phyloP scores from a whole-genome alignment of 2,888 invertebrate species.

The Brenthis ino region DNA sequence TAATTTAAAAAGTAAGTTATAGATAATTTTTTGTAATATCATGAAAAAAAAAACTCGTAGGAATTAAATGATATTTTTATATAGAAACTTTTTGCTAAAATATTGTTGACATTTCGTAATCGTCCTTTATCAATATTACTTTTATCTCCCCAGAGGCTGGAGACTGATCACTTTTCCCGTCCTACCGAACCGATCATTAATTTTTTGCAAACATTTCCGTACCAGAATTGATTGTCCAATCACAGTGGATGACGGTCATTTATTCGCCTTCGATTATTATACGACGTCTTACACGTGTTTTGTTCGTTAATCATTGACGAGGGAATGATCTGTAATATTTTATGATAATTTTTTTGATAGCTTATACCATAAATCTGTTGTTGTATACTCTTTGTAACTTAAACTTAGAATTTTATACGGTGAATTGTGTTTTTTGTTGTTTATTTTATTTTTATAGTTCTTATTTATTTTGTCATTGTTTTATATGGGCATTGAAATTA shows the following conservation, averaged over 20 bases:
- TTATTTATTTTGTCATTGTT: no score
- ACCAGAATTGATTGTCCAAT: slow-evolving; percentile 66
- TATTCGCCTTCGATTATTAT: slow-evolving; percentile 45
- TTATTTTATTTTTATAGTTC: no score
- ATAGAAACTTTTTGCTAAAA: slow-evolving; percentile 1
- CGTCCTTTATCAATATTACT: slow-evolving; percentile 54
- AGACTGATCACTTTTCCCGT: slow-evolving; percentile 58
- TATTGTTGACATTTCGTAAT: slow-evolving; percentile 21
- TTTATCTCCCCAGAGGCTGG: slow-evolving; percentile 47
- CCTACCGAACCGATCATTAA: slow-evolving; percentile 65
- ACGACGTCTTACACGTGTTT: slow-evolving; percentile 30
- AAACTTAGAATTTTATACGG: no score
- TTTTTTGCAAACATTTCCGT: slow-evolving; percentile 60
- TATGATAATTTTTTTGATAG: not conserved
- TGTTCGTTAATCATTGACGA: slow-evolving; percentile 10
- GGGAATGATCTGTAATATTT: slow-evolving; percentile 1
- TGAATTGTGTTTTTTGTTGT: no score
- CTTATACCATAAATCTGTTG: not conserved
- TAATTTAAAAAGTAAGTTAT: no score
- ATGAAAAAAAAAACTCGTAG: no score
- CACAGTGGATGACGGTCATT: slow-evolving; percentile 57
- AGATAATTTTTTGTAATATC: no score
- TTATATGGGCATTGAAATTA: no score
- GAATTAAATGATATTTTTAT: not conserved
- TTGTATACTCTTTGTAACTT: no score